These are phyloP conservation scores for Parazoanthus atlanticus DNA, from an alignment of 92 coral and sea anemone species.

Conservation along the genomic window DNA sequence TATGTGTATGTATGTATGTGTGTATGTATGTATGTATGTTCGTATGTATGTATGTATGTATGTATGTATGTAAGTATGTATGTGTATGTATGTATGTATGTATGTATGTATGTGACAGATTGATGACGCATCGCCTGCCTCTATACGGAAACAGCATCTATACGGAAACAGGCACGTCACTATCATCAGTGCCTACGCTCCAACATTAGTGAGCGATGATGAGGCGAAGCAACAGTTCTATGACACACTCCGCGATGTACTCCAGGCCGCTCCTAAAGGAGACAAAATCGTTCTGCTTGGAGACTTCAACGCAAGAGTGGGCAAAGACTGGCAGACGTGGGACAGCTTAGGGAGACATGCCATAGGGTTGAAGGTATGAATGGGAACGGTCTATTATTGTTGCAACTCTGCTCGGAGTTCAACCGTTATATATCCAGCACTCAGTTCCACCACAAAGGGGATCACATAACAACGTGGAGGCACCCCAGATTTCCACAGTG, in stretches of 20 bases:
- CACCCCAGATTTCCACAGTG: constrained; percentile 20
- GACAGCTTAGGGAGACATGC: constrained; percentile 16
- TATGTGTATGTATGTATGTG: too few species aligned
- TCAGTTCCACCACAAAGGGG: constrained; percentile 23
- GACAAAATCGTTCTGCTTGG: not conserved
- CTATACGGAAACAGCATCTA: constrained; percentile 47
- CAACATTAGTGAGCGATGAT: constrained; percentile 45
- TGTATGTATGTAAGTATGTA: too few species aligned
- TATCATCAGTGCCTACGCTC: constrained; percentile 48
- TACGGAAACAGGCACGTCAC: constrained; percentile 22
- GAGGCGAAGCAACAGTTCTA: constrained; percentile 56
- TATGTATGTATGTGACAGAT: too few species aligned
- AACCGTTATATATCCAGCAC: not conserved
- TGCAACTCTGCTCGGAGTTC: constrained; percentile 5
- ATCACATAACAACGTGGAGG: constrained; percentile 14
- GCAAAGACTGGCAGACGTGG: constrained; percentile 1
- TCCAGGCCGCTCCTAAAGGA: constrained; percentile 9
- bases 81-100: too few species aligned
- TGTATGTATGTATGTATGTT: too few species aligned
- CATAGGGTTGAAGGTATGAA: constrained; percentile 11
- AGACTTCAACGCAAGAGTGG: constrained; percentile 1
- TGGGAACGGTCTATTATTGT: constrained; percentile 4
- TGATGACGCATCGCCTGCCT: constrained; percentile 52
- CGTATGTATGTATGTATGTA: too few species aligned
- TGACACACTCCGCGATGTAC: constrained; percentile 8